Conservation (phyloP, 1,140 invertebrate genomes). For the Calliopsis andreniformis region DNA sequence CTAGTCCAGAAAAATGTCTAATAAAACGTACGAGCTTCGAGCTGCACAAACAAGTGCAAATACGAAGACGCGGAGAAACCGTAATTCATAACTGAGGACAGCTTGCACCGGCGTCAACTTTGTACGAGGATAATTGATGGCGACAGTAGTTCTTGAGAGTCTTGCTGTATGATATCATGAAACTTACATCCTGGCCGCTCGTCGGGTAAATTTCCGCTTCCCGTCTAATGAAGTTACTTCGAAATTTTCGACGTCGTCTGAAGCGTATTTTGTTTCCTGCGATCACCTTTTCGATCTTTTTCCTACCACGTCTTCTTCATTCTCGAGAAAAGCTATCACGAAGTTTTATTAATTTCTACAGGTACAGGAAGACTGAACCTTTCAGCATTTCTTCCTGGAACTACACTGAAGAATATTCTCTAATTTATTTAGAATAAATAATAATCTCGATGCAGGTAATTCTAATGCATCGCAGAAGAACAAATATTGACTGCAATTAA, state of each 20-base stretch:
- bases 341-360: not conserved
- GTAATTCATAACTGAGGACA: constrained; percentile 37
- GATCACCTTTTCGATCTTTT: constrained; percentile 4
- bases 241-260: constrained; percentile 44
- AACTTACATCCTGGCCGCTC: constrained; percentile 3
- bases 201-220: constrained; percentile 29
- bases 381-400: too few species aligned
- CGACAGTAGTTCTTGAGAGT: constrained; percentile 40
- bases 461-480: fast-evolving
- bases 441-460: too few species aligned
- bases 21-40: not conserved
- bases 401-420: too few species aligned
- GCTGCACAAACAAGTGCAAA: constrained; percentile 1
- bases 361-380: not conserved
- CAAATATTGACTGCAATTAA: constrained; percentile 23
- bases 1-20: not conserved
- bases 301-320: not conserved
- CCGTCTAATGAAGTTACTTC: constrained; percentile 38
- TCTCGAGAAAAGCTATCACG: not conserved
- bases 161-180: constrained; percentile 20
- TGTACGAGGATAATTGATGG: constrained; percentile 55
- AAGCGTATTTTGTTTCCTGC: constrained; percentile 9
- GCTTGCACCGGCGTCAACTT: constrained; percentile 34
- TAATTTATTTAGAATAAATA: too few species aligned
- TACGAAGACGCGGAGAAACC: constrained; percentile 11